Evolutionary conservation across 2,113 vertebrate genomes (phyloP).

Genomic region (Macroglossus sobrinus): DNA sequence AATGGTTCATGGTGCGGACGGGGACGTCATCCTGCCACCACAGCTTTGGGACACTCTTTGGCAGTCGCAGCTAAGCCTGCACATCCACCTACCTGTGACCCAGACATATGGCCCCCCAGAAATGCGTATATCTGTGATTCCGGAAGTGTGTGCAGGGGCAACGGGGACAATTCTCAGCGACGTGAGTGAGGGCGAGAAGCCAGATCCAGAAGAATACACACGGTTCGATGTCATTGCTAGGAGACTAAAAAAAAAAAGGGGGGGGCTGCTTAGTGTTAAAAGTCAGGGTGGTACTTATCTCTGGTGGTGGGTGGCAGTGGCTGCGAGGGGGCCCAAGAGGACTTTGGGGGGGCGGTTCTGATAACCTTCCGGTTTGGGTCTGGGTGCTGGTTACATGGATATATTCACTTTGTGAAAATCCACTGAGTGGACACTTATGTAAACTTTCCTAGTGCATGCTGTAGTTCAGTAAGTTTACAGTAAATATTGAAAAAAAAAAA

Average conservation of each 20-base stretch:
- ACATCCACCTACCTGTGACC: too few species aligned
- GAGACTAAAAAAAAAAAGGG: not conserved
- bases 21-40: not conserved
- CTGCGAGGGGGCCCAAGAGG: rapidly evolving
- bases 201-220: not conserved
- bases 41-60: not conserved
- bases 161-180: not conserved
- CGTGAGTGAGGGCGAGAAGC: rapidly evolving
- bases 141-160: not conserved
- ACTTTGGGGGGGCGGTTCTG: not conserved
- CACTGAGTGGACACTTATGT: not conserved
- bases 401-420: not conserved
- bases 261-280: not conserved
- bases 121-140: not conserved
- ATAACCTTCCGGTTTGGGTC: not conserved
- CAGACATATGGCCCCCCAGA: not conserved
- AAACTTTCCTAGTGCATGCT: not conserved
- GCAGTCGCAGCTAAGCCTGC: not conserved
- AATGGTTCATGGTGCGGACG: rapidly evolving
- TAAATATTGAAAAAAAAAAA: not conserved
- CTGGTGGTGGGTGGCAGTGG: not conserved
- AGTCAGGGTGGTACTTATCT: not conserved
- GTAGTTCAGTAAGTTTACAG: not conserved
- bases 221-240: not conserved
- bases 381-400: not conserved